Evolutionary conservation across 2,888 invertebrate species (phyloP), one percentile per base, ranked within the genome.

Genomic region (Watsonalla binaria): DNA sequence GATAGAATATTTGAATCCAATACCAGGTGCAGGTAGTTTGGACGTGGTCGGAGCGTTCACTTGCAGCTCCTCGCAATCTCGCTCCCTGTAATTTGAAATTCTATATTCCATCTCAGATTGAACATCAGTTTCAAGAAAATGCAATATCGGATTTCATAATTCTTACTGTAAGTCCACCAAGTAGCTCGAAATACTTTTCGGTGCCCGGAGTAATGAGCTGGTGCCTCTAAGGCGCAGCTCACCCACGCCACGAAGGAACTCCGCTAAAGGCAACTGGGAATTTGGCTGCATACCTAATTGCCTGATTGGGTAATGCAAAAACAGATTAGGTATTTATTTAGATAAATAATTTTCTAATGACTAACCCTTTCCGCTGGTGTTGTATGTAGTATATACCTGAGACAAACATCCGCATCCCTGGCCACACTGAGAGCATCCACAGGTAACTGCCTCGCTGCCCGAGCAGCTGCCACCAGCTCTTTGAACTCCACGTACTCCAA

Each of bases 191-290:
- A 82, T 68, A 59, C 80, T 76, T 24, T 82, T 82, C 0, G 92
- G 87, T 4, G 94, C 83, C n/a, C 95, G 86, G 61, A 95, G 91
- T 53, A 95, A 78, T 0, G 92, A 86, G 39, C 94, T 94, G 13
- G 94, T 94, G 7, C 95, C 95, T 51, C 94, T 85, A 47, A 95
- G 91, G 53, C 92, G 93, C 13, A 94, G 80, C 62, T 94, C 93
- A 5, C 93, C 93, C 7, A 95, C 93, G 0, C 92, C 92, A 33
- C 92, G 90, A n/a, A 95, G 78, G 73, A 95, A 95, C 24, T 87
- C 87, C 0, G 75, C 59, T 50, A 85, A 51, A 0, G 83, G 76
- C 13, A 87, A 60, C 62, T 76, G 82, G 0, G 76, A 62, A 60
- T 75, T 83, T 0, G 82, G 77, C 60, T 80, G 81, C 52, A 85